phyloP scores from a whole-genome alignment of 2,797 vertebrate genomes.

The Gallirallus australis region DNA sequence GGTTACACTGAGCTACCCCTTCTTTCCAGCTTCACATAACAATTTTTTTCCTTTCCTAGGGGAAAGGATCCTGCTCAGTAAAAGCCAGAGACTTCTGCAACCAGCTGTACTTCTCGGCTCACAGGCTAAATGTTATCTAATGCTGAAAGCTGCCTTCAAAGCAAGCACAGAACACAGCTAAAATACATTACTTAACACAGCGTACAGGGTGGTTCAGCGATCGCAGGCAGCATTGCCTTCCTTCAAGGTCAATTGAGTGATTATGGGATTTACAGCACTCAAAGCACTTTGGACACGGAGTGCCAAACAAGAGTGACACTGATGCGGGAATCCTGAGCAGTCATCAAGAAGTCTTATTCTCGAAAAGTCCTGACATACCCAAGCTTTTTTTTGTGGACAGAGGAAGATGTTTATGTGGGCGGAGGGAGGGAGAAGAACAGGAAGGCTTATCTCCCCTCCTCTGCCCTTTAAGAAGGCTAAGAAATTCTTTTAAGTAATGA shows the following conservation, averaged over 20 bases:
- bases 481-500: conserved; percentile 47
- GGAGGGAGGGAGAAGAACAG: conserved; percentile 8
- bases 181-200: conserved; percentile 28
- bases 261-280: conserved; percentile 13
- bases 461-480: conserved; percentile 43
- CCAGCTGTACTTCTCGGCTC: background rate
- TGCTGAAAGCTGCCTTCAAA: background rate
- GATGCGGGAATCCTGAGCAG: background rate
- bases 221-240: background rate
- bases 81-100: background rate
- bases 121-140: background rate
- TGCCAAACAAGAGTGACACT: background rate
- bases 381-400: background rate
- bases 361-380: conserved; percentile 3
- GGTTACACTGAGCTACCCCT: background rate
- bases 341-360: conserved; percentile 59
- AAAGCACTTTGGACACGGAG: conserved; percentile 16
- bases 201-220: background rate
- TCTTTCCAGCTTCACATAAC: background rate
- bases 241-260: conserved; percentile 51
- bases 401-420: conserved; percentile 17
- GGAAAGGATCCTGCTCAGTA: background rate
- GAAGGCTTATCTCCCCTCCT: conserved; percentile 29
- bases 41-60: background rate
- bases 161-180: background rate